Evolutionary conservation across 1,140 invertebrate genomes (phyloP).

Genomic region (Drosophila gunungcola): DNA sequence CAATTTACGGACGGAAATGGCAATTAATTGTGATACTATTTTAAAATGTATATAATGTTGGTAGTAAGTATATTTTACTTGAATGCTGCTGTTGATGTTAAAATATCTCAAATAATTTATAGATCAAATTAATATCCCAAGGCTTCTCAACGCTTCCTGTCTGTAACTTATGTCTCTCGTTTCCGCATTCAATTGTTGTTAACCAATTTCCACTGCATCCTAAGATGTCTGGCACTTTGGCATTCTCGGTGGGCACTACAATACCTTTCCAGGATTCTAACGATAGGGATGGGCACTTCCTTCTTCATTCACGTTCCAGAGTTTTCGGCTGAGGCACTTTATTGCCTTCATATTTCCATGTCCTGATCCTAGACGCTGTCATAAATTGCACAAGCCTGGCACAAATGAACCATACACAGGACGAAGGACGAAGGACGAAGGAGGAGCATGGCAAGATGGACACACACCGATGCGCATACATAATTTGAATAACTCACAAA

Average conservation of each 20-base stretch:
- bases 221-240: constrained; percentile 9
- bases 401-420: constrained; percentile 46
- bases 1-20: too few relatives aligned
- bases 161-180: neutral
- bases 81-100: too few relatives aligned
- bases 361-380: constrained; percentile 54
- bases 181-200: constrained; percentile 9
- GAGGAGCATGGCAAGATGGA: constrained; percentile 5
- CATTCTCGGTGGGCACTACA: constrained; percentile 37
- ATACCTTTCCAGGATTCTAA: constrained; percentile 20
- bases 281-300: constrained; percentile 13
- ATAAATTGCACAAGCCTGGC: constrained; percentile 51
- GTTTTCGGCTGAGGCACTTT: constrained; percentile 43
- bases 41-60: too few relatives aligned
- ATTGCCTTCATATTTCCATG: constrained; percentile 59
- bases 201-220: constrained; percentile 22
- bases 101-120: constrained; percentile 1
- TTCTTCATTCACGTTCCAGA: neutral
- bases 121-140: constrained; percentile 30
- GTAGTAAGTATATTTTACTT: neutral
- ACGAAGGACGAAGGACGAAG: neutral
- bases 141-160: too few relatives aligned
- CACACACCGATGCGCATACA: constrained; percentile 47
- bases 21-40: too few relatives aligned
- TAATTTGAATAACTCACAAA: constrained; percentile 66